These are phyloP conservation scores for Pedetes capensis DNA, from an alignment of 2,113 vertebrate species.

Conservation along the genomic window DNA sequence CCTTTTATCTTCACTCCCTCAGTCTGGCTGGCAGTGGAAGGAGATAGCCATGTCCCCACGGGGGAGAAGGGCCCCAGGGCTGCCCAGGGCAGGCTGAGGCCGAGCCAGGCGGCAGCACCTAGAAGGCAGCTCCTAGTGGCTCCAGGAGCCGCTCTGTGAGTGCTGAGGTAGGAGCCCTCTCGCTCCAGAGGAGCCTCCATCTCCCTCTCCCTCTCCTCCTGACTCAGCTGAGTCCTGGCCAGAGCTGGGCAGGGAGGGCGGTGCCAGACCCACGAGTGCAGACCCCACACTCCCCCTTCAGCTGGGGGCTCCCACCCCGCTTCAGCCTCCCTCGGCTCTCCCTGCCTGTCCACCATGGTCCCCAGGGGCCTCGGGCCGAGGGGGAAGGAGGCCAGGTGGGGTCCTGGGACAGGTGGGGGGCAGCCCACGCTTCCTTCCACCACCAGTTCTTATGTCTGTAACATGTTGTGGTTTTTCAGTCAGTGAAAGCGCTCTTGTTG, in stretches of 20 bases:
- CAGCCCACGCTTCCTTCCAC: too few relatives aligned
- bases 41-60: not conserved
- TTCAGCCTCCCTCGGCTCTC: not conserved
- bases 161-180: not conserved
- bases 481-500: not conserved
- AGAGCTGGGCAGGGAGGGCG: not conserved
- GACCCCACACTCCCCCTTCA: not conserved
- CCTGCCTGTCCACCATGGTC: not conserved
- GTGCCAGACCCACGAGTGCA: not conserved
- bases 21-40: not conserved
- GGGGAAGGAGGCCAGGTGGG: too few relatives aligned
- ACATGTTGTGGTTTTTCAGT: too few relatives aligned
- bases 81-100: not conserved
- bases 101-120: not conserved
- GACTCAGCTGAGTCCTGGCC: not conserved
- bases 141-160: not conserved
- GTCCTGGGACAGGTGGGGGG: too few relatives aligned
- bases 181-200: not conserved
- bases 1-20: not conserved
- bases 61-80: not conserved
- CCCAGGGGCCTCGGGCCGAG: too few relatives aligned
- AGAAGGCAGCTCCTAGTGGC: not conserved
- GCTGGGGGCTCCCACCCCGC: not conserved
- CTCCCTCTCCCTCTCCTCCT: not conserved
- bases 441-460: too few relatives aligned